Conservation (phyloP, 2,113 vertebrate genomes). For the Aythya baeri region DNA sequence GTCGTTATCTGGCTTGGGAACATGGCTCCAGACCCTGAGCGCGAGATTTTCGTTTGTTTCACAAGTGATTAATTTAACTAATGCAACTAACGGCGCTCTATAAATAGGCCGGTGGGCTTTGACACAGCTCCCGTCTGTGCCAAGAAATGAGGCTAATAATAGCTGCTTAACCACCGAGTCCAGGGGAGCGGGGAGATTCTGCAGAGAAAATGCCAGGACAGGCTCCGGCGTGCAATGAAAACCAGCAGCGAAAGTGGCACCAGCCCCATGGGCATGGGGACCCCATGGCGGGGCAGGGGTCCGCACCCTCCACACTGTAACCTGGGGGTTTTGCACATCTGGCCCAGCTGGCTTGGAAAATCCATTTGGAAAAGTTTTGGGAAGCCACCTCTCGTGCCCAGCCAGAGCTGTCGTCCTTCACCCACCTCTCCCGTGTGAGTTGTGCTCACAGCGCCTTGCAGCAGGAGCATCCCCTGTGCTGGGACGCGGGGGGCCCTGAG, state of each 20-base stretch:
- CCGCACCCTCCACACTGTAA: neutral
- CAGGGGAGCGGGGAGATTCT: neutral
- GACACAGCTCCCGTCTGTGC: constrained; percentile 13
- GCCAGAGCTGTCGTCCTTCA: neutral
- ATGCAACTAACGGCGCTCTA: neutral
- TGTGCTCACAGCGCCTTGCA: rapidly evolving
- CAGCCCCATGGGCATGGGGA: neutral
- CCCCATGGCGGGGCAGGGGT: too few relatives aligned
- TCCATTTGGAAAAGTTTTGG: too few relatives aligned
- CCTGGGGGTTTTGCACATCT: neutral
- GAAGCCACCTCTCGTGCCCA: too few relatives aligned
- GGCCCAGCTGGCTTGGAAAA: neutral
- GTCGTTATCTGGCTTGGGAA: neutral
- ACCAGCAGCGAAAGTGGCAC: neutral
- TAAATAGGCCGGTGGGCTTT: constrained; percentile 53
- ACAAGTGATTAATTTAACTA: constrained; percentile 24
- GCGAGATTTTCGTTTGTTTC: neutral
- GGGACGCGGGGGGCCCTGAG: rapidly evolving
- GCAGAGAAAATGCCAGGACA: neutral
- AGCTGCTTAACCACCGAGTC: neutral
- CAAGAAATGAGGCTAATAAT: constrained; percentile 31
- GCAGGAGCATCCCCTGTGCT: rapidly evolving
- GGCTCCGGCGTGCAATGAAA: neutral
- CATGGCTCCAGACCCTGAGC: neutral
- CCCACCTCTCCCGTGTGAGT: neutral